A percentile compares a stretch with the other conserved stretches of the same genome.
Evolutionary conservation across 2,888 invertebrate species (phyloP).

Genomic region (Oscheius sp.): DNA sequence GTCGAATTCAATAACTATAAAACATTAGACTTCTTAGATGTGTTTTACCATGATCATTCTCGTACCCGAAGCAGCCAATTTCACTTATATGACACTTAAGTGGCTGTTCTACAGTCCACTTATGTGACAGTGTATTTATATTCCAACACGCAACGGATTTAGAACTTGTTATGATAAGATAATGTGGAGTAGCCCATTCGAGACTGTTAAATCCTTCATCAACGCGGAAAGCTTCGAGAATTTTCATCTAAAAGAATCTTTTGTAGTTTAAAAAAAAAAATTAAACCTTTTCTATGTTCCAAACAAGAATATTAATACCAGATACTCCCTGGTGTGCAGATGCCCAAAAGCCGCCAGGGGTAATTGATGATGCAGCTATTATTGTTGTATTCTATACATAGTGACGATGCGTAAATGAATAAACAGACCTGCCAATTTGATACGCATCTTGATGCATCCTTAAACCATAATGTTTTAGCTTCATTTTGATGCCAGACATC

Average conservation of each 20-base stretch:
- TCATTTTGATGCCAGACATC: slow-evolving; percentile 13
- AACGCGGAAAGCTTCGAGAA: slow-evolving; percentile 9
- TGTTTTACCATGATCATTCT: slow-evolving; percentile 16
- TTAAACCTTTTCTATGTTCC: not conserved
- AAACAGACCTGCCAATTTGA: slow-evolving; percentile 26
- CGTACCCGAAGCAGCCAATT: slow-evolving; percentile 25
- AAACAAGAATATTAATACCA: slow-evolving; percentile 7
- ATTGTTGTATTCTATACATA: not conserved
- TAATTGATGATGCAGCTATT: slow-evolving; percentile 7
- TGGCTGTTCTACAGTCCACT: slow-evolving; percentile 27
- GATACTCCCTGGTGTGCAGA: slow-evolving; percentile 4
- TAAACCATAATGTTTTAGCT: slow-evolving; percentile 1
- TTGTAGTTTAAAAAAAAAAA: not conserved
- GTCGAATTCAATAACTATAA: slow-evolving; percentile 31
- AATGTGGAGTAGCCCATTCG: slow-evolving; percentile 14
- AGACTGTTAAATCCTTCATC: not conserved
- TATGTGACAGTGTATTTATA: not conserved
- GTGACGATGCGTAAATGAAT: no score
- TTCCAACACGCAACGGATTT: slow-evolving; percentile 22
- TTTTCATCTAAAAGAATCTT: slow-evolving; percentile 8
- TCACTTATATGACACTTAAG: slow-evolving; percentile 6
- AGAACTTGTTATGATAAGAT: not conserved
- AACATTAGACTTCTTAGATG: not conserved
- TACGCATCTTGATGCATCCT: not conserved
- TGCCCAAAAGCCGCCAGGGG: slow-evolving; percentile 6